Base-by-base conservation (phyloP, 2,797 vertebrate genomes). In the Myotis vivesi region DNA sequence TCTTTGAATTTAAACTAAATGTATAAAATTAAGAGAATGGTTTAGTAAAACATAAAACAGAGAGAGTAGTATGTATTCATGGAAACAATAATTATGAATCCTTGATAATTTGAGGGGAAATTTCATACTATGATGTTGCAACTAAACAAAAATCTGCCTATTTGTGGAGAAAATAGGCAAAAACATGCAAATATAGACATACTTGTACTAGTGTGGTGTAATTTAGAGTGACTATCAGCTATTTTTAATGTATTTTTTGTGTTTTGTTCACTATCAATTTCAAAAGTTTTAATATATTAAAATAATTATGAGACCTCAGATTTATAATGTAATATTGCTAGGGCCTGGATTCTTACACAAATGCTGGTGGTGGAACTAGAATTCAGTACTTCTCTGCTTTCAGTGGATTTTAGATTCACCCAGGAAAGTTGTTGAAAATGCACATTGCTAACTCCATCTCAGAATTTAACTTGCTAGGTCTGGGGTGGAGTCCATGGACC, bases 311-410 rank as follows among this genome's bases (percentile, higher is more conserved):
- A 92, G 25, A 79, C 3, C 4, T 72, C 86, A 53, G 28, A 55
- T 20, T 46, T 36, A 89, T 73, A 73, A 82, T 64, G 6, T 86
- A 57, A 72, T 44, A 41, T 73, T 71, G 25, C 3, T 66, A 36
- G 8, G 9, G 46, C 62, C 88, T 38, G 25, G 19, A 91, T 92
- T 94, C 41, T 23, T 87, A 46, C 19, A 46, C 11, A 69, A 81
- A 66, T 28, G 62, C 7, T 91, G 19, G 7, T 53, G 17, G 11
- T 7, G 80, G 2, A 17, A 76, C 20, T 91, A 83, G 4, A 5
- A 86, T 89, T 95, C 46, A 76, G 10, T 92, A 91, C 3, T 57
- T 92, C n/a, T 91, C 12, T 44, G 36, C 7, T 36, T 72, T 93
- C 8, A 76, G 2, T 49, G 28, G 20, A 30, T 23, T 59, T 89